phyloP scores from a whole-genome alignment of 2,797 vertebrate genomes.

The Tragopan temminckii region DNA sequence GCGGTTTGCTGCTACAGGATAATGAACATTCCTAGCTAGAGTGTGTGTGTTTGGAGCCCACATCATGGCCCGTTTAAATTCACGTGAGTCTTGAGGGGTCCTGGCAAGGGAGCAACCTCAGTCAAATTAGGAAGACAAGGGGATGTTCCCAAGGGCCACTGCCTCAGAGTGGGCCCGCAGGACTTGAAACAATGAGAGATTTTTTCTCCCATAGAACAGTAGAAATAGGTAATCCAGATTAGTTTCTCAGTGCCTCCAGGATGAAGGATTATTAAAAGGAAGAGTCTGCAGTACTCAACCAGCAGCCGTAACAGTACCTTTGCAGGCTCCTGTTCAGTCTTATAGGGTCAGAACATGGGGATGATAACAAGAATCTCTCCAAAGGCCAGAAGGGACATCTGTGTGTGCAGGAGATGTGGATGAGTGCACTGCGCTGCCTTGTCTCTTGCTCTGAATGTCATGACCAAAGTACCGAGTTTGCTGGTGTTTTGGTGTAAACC shows the following conservation, averaged over 20 bases:
- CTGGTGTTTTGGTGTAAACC: not conserved
- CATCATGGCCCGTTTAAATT: not conserved
- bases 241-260: conserved; percentile 19
- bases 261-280: conserved; percentile 12
- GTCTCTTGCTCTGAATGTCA: not conserved
- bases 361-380: not conserved
- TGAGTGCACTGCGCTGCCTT: not conserved
- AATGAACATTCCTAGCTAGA: not conserved
- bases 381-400: not conserved
- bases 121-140: conserved; percentile 38
- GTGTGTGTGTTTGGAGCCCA: not conserved
- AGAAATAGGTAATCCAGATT: conserved; percentile 48
- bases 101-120: conserved; percentile 33
- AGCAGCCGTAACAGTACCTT: accelerated
- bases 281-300: not conserved
- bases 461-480: not conserved
- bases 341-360: not conserved
- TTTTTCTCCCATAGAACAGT: not conserved
- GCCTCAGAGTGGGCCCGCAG: conserved; percentile 9
- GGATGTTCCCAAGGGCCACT: not conserved
- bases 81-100: not conserved
- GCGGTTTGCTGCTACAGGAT: not conserved
- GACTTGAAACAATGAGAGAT: not conserved
- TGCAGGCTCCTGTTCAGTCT: not conserved
- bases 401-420: not conserved